Conservation (phyloP, 2,888 invertebrate species). For the Thecophora atra region DNA sequence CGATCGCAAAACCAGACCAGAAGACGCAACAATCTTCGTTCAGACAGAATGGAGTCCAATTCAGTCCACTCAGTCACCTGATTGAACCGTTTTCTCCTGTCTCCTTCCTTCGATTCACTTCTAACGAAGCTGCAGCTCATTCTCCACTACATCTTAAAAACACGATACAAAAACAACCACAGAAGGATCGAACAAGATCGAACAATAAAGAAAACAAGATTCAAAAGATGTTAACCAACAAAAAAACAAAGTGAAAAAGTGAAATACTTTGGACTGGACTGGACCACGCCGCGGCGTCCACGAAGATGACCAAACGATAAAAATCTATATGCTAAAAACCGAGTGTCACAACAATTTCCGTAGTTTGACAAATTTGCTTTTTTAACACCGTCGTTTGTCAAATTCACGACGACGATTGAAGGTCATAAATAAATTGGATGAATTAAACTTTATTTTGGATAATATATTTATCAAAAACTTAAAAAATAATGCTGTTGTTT, state of each 20-base stretch:
- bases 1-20: not conserved
- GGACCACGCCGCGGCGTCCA: no score
- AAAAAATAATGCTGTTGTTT: no score
- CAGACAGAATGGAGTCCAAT: slow-evolving; percentile 26
- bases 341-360: slow-evolving; percentile 2
- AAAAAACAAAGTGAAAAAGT: slow-evolving; percentile 33
- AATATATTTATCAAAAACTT: no score
- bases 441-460: no score
- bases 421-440: no score
- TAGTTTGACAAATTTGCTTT: slow-evolving; percentile 20
- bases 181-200: not conserved
- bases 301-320: slow-evolving; percentile 32
- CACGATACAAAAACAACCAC: slow-evolving; percentile 37
- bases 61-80: not conserved
- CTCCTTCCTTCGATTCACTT: not conserved
- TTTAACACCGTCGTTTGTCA: no score
- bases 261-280: no score
- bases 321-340: slow-evolving; percentile 5
- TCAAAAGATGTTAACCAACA: slow-evolving; percentile 32
- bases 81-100: slow-evolving; percentile 1
- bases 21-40: not conserved
- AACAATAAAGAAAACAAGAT: slow-evolving; percentile 36
- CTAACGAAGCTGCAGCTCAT: no score
- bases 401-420: no score
- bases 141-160: no score